Percentiles rank a stretch among this genome's conserved stretches.
phyloP scores from a whole-genome alignment of 1,140 invertebrate species.

The Lucilia cuprina region DNA sequence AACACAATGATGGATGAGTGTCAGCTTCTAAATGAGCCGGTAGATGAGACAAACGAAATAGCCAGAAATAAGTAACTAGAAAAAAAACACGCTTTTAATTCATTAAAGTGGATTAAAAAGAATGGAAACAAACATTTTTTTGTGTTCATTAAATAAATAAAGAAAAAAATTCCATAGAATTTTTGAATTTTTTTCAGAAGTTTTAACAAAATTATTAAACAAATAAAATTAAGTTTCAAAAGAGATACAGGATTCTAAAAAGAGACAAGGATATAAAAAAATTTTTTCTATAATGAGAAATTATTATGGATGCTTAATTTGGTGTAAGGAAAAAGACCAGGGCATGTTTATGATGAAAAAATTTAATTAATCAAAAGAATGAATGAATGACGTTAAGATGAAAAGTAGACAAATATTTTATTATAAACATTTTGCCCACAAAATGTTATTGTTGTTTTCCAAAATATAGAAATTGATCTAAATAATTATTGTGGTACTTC shows the following conservation, averaged over 20 bases:
- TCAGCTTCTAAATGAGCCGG: conserved; percentile 26
- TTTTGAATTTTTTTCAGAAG: not conserved
- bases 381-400: not conserved
- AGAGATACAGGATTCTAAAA: not conserved
- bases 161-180: not conserved
- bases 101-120: conserved; percentile 23
- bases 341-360: conserved; percentile 25
- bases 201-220: not conserved
- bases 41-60: not conserved
- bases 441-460: no score
- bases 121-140: conserved; percentile 14
- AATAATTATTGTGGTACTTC: no score
- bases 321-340: not conserved
- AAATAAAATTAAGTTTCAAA: conserved; percentile 34
- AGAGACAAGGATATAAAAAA: not conserved
- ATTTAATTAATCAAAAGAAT: conserved; percentile 33
- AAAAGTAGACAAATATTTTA: no score
- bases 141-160: conserved; percentile 28
- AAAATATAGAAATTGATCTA: no score
- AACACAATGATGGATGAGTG: conserved; percentile 27
- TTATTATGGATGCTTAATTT: conserved; percentile 27
- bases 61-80: not conserved
- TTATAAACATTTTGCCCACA: no score
- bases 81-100: conserved; percentile 24
- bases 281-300: conserved; percentile 28